Evolutionary conservation across 2,113 vertebrate genomes (phyloP).

Genomic region (Anolis carolinensis): DNA sequence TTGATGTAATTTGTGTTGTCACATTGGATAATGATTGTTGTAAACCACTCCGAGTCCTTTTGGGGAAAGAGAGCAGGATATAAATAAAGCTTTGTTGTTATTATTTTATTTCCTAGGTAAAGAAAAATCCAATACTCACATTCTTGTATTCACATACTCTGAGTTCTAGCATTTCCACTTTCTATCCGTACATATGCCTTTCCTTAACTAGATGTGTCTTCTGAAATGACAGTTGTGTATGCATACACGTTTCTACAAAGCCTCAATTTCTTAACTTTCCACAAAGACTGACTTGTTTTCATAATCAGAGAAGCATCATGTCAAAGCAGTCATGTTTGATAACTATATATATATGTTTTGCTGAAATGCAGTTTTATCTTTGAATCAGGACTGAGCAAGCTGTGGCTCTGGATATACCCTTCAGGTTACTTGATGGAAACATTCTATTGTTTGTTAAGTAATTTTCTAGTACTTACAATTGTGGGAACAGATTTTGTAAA

Average conservation of each 20-base stretch:
- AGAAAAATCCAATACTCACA: neutral
- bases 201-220: neutral
- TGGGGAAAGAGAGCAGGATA: too few species aligned
- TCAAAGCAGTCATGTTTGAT: neutral
- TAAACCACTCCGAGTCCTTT: too few species aligned
- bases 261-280: neutral
- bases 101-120: constrained; percentile 45
- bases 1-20: constrained; percentile 52
- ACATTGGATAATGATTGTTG: constrained; percentile 29
- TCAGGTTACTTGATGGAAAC: neutral
- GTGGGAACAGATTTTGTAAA: neutral
- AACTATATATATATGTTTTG: neutral
- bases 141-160: constrained; percentile 20
- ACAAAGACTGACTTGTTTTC: neutral
- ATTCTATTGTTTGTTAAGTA: neutral
- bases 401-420: neutral
- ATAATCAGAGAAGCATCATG: neutral
- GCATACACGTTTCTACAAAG: neutral
- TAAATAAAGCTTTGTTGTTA: too few species aligned
- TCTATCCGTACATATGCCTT: fast-evolving
- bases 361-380: neutral
- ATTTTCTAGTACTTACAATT: neutral
- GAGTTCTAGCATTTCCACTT: constrained; percentile 12
- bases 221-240: neutral
- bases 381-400: neutral